These are phyloP conservation scores for Halichondria panicea DNA, from an alignment of 37 sponge, comb jelly and placozoan species.

Conservation along the genomic window DNA sequence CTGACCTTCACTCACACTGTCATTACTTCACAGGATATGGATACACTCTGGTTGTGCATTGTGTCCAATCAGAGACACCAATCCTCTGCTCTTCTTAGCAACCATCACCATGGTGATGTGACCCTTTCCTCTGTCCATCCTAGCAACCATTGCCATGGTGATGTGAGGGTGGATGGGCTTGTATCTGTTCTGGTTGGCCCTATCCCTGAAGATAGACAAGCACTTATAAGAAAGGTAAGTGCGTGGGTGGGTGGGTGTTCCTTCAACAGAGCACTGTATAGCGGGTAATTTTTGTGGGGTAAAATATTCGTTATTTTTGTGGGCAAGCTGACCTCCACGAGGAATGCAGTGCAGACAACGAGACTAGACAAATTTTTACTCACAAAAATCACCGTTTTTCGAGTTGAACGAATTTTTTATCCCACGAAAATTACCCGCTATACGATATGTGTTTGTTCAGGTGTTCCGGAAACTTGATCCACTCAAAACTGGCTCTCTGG, in stretches of 20 bases:
- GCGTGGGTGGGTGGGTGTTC: too few relatives aligned
- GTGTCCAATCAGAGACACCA: too few relatives aligned
- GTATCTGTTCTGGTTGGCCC: constrained; percentile 50
- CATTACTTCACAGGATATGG: too few relatives aligned
- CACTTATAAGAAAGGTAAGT: constrained; percentile 47
- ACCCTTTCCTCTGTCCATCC: too few relatives aligned
- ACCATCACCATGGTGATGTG: too few relatives aligned
- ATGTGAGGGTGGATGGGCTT: constrained; percentile 24
- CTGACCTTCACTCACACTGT: neutral
- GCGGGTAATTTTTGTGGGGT: too few relatives aligned
- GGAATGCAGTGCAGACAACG: too few relatives aligned
- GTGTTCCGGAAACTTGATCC: constrained; percentile 59
- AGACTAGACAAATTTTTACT: too few relatives aligned
- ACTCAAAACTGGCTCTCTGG: constrained; percentile 29
- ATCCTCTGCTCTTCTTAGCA: neutral
- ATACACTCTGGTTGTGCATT: constrained; percentile 15
- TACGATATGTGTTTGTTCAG: constrained; percentile 6
- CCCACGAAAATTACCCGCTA: neutral
- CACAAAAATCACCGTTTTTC: neutral
- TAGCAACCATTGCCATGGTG: constrained; percentile 11
- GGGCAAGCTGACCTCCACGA: too few relatives aligned
- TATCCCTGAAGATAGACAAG: constrained; percentile 52
- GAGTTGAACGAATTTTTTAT: neutral
- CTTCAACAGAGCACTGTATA: too few relatives aligned
- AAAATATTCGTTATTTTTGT: too few relatives aligned